Conservation (phyloP, 2,113 vertebrate species). For the Cisticola juncidis region DNA sequence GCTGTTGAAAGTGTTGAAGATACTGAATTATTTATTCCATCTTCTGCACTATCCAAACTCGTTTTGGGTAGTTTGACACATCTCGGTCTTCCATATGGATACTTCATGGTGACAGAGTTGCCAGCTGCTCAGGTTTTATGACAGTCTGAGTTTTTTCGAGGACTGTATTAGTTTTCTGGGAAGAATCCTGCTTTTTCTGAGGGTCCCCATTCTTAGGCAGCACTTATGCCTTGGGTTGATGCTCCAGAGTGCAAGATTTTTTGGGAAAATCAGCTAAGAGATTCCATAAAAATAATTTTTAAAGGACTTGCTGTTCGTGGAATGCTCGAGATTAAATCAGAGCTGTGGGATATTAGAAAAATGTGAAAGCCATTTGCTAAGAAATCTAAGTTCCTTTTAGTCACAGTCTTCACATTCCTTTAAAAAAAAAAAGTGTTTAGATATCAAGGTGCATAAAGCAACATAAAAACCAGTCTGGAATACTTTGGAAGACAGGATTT, state of each 20-base stretch:
- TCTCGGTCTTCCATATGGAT: conserved; percentile 85
- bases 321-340: neutral
- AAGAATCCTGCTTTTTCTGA: conserved; percentile 64
- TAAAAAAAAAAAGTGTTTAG: neutral
- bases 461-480: neutral
- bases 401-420: neutral
- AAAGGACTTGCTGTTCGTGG: neutral
- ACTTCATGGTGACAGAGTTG: conserved; percentile 83
- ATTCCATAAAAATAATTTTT: neutral
- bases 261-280: conserved; percentile 28
- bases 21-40: conserved; percentile 86
- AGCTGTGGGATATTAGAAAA: neutral
- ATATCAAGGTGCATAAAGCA: neutral
- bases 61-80: conserved; percentile 83
- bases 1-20: conserved; percentile 82
- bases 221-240: conserved; percentile 6
- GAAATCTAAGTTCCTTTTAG: neutral
- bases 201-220: conserved; percentile 43
- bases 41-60: conserved; percentile 80
- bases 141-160: conserved; percentile 76
- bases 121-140: conserved; percentile 83
- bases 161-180: conserved; percentile 76
- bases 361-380: neutral
- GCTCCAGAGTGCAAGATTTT: neutral
- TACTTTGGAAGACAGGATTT: neutral